A percentile compares a stretch with the other conserved stretches of the same genome.
phyloP scores from a whole-genome alignment of 2,888 invertebrate genomes.

The Sylvicola cinctus region DNA sequence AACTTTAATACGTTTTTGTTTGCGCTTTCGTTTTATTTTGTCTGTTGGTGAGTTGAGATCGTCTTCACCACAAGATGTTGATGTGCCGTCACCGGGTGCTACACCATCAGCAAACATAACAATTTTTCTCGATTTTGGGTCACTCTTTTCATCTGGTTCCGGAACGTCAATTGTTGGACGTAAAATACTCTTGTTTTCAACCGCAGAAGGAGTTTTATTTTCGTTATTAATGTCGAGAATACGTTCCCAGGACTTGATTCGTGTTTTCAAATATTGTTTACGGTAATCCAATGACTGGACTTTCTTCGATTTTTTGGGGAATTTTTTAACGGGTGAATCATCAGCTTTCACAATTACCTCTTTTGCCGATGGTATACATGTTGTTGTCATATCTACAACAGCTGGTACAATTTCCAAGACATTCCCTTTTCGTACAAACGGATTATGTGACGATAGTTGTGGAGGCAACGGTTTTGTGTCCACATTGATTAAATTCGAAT shows the following conservation, averaged over 20 bases:
- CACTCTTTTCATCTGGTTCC: no score
- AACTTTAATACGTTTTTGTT: neutral
- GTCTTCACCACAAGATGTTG: constrained; percentile 2
- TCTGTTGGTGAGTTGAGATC: constrained; percentile 2
- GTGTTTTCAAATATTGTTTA: no score
- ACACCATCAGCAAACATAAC: constrained; percentile 10
- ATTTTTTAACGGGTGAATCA: no score
- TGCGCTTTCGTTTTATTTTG: neutral
- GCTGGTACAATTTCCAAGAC: constrained; percentile 22
- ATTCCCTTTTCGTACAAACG: constrained; percentile 25
- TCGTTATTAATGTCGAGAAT: neutral
- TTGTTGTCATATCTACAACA: constrained; percentile 3
- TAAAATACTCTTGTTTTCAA: constrained; percentile 1
- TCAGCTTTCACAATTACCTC: neutral
- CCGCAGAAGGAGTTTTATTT: constrained; percentile 1
- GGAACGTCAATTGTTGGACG: neutral
- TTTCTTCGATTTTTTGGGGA: no score
- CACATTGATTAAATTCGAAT: no score
- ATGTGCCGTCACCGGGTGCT: constrained; percentile 7
- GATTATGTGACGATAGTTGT: no score
- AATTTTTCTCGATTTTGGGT: constrained; percentile 6
- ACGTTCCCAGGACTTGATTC: no score
- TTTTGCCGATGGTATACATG: constrained; percentile 5
- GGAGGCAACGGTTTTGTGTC: no score
- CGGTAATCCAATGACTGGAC: no score